Evolutionary conservation across 2,888 invertebrate genomes (phyloP).

Genomic region (Apamea anceps): DNA sequence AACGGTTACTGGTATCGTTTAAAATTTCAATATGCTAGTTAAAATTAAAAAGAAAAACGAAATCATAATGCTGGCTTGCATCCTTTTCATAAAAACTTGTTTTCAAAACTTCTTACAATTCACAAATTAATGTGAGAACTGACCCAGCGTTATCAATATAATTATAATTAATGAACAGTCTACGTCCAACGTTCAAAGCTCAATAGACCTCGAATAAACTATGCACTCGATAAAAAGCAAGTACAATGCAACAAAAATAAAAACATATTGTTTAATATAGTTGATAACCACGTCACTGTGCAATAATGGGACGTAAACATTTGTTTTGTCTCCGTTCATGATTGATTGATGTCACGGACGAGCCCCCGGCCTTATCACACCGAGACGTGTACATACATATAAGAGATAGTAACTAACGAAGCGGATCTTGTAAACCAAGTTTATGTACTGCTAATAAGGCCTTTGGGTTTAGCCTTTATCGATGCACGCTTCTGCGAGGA

Average conservation of each 20-base stretch:
- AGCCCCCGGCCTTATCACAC: slow-evolving; percentile 85
- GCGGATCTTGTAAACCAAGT: slow-evolving; percentile 74
- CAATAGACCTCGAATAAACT: slow-evolving; percentile 71
- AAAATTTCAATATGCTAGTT: too few relatives aligned
- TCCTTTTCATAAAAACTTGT: not conserved
- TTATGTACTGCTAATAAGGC: slow-evolving; percentile 51
- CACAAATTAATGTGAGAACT: slow-evolving; percentile 35
- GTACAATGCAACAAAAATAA: slow-evolving; percentile 67
- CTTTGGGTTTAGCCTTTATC: slow-evolving; percentile 58
- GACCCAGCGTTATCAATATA: slow-evolving; percentile 43
- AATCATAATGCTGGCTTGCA: not conserved
- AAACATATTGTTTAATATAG: slow-evolving; percentile 54
- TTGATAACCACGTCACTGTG: slow-evolving; percentile 80
- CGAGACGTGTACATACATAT: slow-evolving; percentile 63
- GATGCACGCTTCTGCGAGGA: slow-evolving; percentile 23
- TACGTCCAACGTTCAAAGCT: slow-evolving; percentile 72
- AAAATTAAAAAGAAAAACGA: not conserved
- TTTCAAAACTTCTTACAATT: slow-evolving; percentile 6
- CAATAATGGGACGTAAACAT: slow-evolving; percentile 81
- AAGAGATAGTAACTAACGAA: slow-evolving; percentile 67
- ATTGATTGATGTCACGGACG: slow-evolving; percentile 88
- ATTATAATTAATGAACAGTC: slow-evolving; percentile 38
- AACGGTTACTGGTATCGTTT: too few relatives aligned
- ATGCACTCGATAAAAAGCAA: slow-evolving; percentile 66
- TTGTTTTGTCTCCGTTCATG: slow-evolving; percentile 82